Conservation (phyloP, 2,888 invertebrate species). For the Andrena haemorrhoa region DNA sequence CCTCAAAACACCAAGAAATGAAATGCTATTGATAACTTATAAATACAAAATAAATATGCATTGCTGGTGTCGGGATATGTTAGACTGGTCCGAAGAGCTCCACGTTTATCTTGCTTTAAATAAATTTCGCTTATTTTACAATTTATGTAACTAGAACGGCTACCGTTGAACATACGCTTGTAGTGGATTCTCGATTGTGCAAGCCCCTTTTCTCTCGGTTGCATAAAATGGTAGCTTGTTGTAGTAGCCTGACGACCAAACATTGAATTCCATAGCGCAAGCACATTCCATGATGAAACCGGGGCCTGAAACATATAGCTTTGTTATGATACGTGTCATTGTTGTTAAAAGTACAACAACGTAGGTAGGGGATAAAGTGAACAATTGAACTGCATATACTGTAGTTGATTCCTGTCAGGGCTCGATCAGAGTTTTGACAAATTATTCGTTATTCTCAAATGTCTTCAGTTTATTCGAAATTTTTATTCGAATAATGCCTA, state of each 20-base stretch:
- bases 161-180: constrained; percentile 70
- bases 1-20: background rate
- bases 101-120: background rate
- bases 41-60: constrained; percentile 61
- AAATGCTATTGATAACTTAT: constrained; percentile 36
- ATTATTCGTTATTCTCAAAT: too few relatives aligned
- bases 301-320: constrained; percentile 63
- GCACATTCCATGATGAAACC: constrained; percentile 81
- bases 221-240: constrained; percentile 78
- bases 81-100: background rate
- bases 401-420: too few relatives aligned
- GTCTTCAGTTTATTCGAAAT: too few relatives aligned
- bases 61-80: constrained; percentile 12
- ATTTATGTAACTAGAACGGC: constrained; percentile 4
- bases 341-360: background rate
- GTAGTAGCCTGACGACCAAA: constrained; percentile 73
- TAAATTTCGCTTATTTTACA: constrained; percentile 2
- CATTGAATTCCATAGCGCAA: constrained; percentile 83
- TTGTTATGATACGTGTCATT: background rate
- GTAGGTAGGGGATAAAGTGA: too few relatives aligned
- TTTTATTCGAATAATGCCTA: too few relatives aligned
- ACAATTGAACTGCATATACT: too few relatives aligned
- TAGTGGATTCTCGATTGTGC: constrained; percentile 78
- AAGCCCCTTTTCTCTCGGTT: constrained; percentile 71
- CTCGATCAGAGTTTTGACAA: too few relatives aligned